Conservation (phyloP, 2,113 vertebrate genomes). For the Eretmochelys imbricata region DNA sequence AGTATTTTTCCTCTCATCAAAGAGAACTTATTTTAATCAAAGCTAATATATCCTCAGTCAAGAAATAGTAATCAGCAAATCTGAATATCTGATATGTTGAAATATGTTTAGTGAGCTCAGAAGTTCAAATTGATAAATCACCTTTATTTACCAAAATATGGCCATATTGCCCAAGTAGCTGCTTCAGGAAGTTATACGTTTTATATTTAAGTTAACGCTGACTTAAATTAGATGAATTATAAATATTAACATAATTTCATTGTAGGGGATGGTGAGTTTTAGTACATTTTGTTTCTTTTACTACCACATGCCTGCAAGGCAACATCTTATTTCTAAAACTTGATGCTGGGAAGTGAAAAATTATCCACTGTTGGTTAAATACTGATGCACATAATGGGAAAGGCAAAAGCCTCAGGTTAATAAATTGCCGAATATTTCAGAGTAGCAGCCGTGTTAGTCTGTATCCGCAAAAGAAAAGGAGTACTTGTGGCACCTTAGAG, state of each 20-base stretch:
- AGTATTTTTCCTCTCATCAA: not conserved
- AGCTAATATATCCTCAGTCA: not conserved
- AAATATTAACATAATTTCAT: not conserved
- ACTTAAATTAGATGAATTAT: not conserved
- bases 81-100: not conserved
- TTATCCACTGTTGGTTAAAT: not conserved
- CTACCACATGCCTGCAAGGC: rapidly evolving
- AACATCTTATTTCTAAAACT: not conserved
- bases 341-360: not conserved
- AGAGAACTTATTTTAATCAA: not conserved
- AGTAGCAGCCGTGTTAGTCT: too few species aligned
- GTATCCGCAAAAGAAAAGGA: too few species aligned
- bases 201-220: not conserved
- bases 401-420: not conserved
- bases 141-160: not conserved
- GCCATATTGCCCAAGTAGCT: not conserved
- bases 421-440: not conserved
- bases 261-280: not conserved
- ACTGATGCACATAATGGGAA: not conserved
- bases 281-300: not conserved
- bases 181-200: conserved; percentile 20
- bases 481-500: too few species aligned
- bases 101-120: not conserved
- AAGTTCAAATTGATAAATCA: conserved; percentile 1
- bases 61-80: not conserved